Evolutionary conservation across 2,113 vertebrate species (phyloP), one percentile per base, ranked within the genome.

Genomic region (Bagarius yarrelli): DNA sequence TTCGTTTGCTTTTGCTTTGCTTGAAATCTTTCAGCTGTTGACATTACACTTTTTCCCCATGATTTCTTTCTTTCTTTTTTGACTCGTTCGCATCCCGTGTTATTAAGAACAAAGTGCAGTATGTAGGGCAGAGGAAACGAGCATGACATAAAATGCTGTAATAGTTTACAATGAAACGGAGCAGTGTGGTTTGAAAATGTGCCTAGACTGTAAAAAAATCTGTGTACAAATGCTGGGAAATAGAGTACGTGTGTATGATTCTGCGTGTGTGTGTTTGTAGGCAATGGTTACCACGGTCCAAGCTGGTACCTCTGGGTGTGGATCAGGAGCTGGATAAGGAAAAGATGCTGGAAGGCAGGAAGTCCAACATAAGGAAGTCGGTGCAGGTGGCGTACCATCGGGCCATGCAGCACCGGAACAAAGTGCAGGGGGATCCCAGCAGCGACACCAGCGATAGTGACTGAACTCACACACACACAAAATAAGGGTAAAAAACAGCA

Each of bases 291-390:
- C 98, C 98, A 1, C 96, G 97, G 84, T 98, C 97, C 5, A 99
- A 99, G 89, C 92, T 99, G 80, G 97, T 99, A 84, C 97, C 97
- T 30, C 93, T 99, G 86, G 98, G 98, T 0, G 95, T 99, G 82
- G 97, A 99, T 93, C 96, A 97, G 88, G 96, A 97, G 88, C 91
- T 99, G 84, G 98, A 99, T 90, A 99, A 99, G 85, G 96, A 98
- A 91, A 99, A 99, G 89, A 98, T 99, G 97, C 93, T 98, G 88
- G 98, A 99, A 83, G 98, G 98, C 57, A 91, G 98, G 79, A 99
- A 99, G 83, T 99, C 97, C 61, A 99, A 99, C 91, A 99, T 99
- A 90, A 95, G 98, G 72, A 99, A 99, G 87, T 99, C 98, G 0
- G 98, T 99, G 83, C 97, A 99, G 90, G 97, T 99, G 6, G 98